Percentiles rank a stretch among this genome's conserved stretches.
phyloP scores from a whole-genome alignment of 2,113 vertebrate genomes.

The Chaenocephalus aceratus region DNA sequence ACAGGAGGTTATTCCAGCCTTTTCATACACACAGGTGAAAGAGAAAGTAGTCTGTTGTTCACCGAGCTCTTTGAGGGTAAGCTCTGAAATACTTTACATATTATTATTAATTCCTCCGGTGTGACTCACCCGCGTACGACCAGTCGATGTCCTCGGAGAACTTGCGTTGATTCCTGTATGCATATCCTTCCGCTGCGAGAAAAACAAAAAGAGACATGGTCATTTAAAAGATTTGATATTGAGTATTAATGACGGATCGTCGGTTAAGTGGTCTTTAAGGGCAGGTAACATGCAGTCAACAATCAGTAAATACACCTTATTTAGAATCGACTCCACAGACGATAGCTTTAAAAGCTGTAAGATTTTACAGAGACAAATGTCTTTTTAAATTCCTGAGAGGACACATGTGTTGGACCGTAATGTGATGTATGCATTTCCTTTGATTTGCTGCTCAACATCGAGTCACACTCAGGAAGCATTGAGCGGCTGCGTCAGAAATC shows the following conservation, averaged over 20 bases:
- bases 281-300: no score
- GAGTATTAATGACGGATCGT: neutral
- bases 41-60: neutral
- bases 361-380: no score
- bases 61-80: neutral
- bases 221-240: neutral
- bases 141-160: constrained; percentile 94
- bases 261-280: no score
- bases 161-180: constrained; percentile 92
- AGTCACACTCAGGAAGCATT: no score
- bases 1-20: no score
- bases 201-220: constrained; percentile 31
- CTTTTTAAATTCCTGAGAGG: no score
- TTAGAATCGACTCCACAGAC: no score
- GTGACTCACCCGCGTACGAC: constrained; percentile 93
- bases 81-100: neutral
- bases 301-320: no score
- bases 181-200: constrained; percentile 85
- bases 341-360: no score
- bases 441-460: no score
- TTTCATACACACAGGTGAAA: neutral
- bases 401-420: neutral
- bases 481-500: no score
- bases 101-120: neutral
- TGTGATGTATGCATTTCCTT: no score